Conservation (phyloP, 2,113 vertebrate genomes). For the Leptodactylus fuscus region DNA sequence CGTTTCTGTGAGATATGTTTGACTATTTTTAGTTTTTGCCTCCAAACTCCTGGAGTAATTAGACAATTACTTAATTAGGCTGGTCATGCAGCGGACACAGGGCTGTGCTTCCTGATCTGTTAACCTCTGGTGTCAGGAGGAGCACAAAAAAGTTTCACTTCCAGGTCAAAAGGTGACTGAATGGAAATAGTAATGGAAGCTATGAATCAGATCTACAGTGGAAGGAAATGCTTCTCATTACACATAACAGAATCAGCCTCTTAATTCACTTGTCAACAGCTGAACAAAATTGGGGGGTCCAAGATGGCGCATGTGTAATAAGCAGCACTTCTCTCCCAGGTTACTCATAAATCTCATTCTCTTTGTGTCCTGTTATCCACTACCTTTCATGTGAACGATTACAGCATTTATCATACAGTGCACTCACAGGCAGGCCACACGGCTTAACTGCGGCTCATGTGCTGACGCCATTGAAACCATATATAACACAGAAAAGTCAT, state of each 20-base stretch:
- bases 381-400: background rate
- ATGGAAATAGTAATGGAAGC: conserved; percentile 83
- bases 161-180: conserved; percentile 89
- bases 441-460: background rate
- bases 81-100: conserved; percentile 75
- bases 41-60: conserved; percentile 83
- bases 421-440: no score
- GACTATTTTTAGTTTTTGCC: conserved; percentile 88
- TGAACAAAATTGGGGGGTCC: conserved; percentile 34
- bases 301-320: background rate
- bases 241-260: conserved; percentile 58
- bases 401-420: background rate
- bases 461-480: background rate
- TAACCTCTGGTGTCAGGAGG: conserved; percentile 88
- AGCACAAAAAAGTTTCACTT: conserved; percentile 80
- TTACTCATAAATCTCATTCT: background rate
- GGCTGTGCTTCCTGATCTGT: conserved; percentile 89
- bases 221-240: conserved; percentile 78
- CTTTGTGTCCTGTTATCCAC: background rate
- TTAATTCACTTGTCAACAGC: conserved; percentile 16
- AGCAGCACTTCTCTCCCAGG: background rate
- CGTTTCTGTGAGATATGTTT: conserved; percentile 70
- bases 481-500: background rate
- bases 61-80: conserved; percentile 90
- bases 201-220: conserved; percentile 77